Evolutionary conservation across 1,140 invertebrate genomes (phyloP).

Genomic region (Diprion similis): DNA sequence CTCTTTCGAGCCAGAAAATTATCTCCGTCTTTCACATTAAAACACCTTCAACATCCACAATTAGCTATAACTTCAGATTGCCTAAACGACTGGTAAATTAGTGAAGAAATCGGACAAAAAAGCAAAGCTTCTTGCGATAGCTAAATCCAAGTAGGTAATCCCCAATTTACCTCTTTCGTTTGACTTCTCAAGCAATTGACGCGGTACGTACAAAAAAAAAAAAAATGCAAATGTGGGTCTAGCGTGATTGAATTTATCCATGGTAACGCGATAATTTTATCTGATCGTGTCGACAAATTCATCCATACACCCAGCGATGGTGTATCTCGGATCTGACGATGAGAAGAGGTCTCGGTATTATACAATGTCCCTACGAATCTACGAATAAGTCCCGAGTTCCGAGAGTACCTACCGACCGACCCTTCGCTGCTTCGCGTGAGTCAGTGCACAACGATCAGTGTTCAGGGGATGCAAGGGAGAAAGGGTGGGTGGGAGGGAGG

Average conservation of each 20-base stretch:
- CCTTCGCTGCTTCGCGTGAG: neutral
- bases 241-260: neutral
- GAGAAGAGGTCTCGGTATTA: conserved; percentile 12
- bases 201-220: neutral
- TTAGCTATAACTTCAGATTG: no score
- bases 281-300: conserved; percentile 46
- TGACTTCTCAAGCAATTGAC: no score
- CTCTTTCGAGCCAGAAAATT: neutral
- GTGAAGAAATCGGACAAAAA: no score
- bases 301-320: conserved; percentile 21
- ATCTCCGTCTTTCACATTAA: neutral
- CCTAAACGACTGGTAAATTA: no score
- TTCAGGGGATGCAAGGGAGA: conserved; percentile 36
- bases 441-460: conserved; percentile 24
- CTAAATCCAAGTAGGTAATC: no score
- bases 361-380: conserved; percentile 20
- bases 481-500: conserved; percentile 37
- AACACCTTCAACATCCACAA: no score
- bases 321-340: conserved; percentile 29
- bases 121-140: no score
- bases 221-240: neutral
- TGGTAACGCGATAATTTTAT: conserved; percentile 29
- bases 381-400: conserved; percentile 18
- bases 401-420: neutral
- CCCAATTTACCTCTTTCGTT: no score